These are phyloP conservation scores for Acleris emargana DNA, from an alignment of 2,888 invertebrate species.

Conservation along the genomic window DNA sequence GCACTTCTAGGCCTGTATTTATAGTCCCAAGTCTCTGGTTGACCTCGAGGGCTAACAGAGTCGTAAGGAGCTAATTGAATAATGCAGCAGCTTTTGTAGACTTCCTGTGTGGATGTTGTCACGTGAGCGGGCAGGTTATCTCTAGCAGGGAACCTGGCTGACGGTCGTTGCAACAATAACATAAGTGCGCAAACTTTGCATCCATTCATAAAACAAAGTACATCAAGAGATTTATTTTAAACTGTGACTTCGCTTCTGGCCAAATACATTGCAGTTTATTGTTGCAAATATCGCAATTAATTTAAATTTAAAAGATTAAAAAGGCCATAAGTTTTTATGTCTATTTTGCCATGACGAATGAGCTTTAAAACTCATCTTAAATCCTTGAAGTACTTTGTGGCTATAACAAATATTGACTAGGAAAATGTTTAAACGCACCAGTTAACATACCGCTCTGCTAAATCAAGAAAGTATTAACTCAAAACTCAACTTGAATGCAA, in stretches of 20 bases:
- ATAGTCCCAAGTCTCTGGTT: background rate
- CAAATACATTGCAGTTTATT: background rate
- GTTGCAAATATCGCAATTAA: too few species aligned
- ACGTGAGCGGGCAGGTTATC: constrained; percentile 25
- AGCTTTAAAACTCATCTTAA: constrained; percentile 6
- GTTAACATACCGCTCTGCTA: too few species aligned
- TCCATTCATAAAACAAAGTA: constrained; percentile 3
- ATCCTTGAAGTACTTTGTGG: too few species aligned
- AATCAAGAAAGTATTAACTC: too few species aligned
- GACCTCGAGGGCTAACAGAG: background rate
- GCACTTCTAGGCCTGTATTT: background rate
- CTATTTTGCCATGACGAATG: constrained; percentile 1
- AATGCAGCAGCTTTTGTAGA: background rate
- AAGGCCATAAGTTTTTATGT: background rate
- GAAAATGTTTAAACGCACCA: too few species aligned
- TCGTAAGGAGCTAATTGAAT: background rate
- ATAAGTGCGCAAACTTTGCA: constrained; percentile 24
- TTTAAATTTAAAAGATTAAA: too few species aligned
- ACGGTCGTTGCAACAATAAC: constrained; percentile 25
- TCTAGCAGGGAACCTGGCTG: constrained; percentile 1
- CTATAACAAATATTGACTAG: too few species aligned
- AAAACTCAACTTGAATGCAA: too few species aligned
- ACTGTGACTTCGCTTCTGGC: constrained; percentile 1
- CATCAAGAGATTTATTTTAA: constrained; percentile 1
- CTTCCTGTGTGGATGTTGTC: constrained; percentile 26